Evolutionary conservation across 1,140 invertebrate genomes (phyloP).

Genomic region (Homalodisca vitripennis): DNA sequence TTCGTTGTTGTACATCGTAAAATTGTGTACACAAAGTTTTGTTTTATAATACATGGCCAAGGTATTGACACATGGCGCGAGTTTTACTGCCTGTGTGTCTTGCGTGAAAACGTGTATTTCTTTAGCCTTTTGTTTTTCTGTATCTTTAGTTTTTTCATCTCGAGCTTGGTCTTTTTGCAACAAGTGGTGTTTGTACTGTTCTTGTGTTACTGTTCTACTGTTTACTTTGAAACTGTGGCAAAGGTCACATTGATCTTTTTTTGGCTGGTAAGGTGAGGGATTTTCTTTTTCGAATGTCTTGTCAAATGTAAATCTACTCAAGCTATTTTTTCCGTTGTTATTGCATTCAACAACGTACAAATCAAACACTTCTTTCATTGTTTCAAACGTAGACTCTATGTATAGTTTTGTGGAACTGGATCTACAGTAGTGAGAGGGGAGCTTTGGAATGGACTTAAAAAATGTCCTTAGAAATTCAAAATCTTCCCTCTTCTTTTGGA

Average conservation of each 20-base stretch:
- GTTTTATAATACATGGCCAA: slow-evolving; percentile 50
- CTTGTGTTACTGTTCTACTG: slow-evolving; percentile 23
- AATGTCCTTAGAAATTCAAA: not conserved
- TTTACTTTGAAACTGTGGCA: slow-evolving; percentile 29
- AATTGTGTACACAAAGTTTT: slow-evolving; percentile 50
- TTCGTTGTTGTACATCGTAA: slow-evolving; percentile 48
- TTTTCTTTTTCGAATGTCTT: too few species aligned
- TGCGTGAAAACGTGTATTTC: too few species aligned
- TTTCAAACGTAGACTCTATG: slow-evolving; percentile 34
- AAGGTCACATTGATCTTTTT: slow-evolving; percentile 37
- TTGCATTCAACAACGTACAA: too few species aligned
- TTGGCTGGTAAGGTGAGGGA: slow-evolving; percentile 22
- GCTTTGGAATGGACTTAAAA: slow-evolving; percentile 29
- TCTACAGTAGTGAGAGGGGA: slow-evolving; percentile 39
- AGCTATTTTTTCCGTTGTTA: too few species aligned
- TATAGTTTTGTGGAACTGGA: too few species aligned
- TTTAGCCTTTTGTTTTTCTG: slow-evolving; percentile 31
- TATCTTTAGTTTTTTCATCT: too few species aligned
- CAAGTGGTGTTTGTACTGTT: too few species aligned
- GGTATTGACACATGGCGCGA: slow-evolving; percentile 41
- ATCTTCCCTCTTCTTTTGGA: not conserved
- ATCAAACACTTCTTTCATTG: too few species aligned
- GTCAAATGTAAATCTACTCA: too few species aligned
- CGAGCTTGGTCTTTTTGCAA: slow-evolving; percentile 25
- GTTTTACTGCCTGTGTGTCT: slow-evolving; percentile 37